phyloP scores from a whole-genome alignment of 2,888 invertebrate genomes.

The Petrophora chlorosata region DNA sequence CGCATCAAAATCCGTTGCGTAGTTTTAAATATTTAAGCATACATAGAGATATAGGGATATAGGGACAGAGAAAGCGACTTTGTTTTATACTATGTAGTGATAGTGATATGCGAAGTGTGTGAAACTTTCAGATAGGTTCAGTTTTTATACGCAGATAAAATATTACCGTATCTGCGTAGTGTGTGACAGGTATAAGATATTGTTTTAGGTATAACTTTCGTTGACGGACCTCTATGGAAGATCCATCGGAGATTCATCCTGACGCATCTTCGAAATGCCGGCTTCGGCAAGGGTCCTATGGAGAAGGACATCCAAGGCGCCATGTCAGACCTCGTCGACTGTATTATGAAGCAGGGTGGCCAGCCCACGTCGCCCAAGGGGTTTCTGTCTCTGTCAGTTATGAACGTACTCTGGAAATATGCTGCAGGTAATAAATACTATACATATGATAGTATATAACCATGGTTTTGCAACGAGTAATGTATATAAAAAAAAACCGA shows the following conservation, averaged over 20 bases:
- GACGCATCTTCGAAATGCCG: slow-evolving; percentile 80
- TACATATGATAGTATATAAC: too few relatives aligned
- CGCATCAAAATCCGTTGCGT: too few relatives aligned
- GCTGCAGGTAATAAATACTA: slow-evolving; percentile 68
- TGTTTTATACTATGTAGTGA: too few relatives aligned
- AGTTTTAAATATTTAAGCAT: too few relatives aligned
- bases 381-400: slow-evolving; percentile 80
- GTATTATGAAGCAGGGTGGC: not conserved
- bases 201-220: slow-evolving; percentile 85
- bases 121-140: too few relatives aligned
- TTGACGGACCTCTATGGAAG: slow-evolving; percentile 83
- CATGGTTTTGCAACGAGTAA: too few relatives aligned
- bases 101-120: too few relatives aligned
- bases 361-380: slow-evolving; percentile 26
- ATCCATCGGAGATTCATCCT: slow-evolving; percentile 83
- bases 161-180: not conserved
- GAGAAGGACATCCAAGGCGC: slow-evolving; percentile 62
- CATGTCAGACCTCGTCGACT: not conserved
- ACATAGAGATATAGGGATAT: too few relatives aligned
- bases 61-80: too few relatives aligned
- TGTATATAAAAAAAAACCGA: too few relatives aligned
- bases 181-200: too few relatives aligned
- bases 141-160: too few relatives aligned
- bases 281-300: slow-evolving; percentile 80
- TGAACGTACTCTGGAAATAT: slow-evolving; percentile 86